Evolutionary conservation across 2,113 vertebrate genomes (phyloP), one percentile per base, ranked within the genome.

Genomic region (Rhizomys pruinosus): DNA sequence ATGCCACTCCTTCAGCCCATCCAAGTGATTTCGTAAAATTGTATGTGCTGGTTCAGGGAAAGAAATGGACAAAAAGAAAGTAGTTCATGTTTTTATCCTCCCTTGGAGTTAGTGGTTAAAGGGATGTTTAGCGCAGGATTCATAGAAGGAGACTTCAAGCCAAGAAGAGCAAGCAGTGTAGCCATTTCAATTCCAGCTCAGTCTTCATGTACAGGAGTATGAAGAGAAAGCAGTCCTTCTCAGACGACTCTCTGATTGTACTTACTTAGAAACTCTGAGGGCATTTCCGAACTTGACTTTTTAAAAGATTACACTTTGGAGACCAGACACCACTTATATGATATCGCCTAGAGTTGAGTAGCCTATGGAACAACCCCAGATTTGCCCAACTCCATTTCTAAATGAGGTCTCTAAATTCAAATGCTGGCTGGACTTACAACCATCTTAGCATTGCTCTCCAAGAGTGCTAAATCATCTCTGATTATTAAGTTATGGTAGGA

Each of bases 11-110:
- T 72, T 34, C 23, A 25, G 42, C 79, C 32, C 57, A 88, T 42
- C 17, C 52, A 77, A 27, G 52, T 74, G 47, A 71, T 64, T 93
- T 91, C 80, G 32, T 55, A 94, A 92, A 84, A 55, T 47, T 90
- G 34, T 71, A n/a, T 4, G 25, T 13, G 80, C 1, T 42, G 3
- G 86, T 88, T 88, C 79, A 86, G 29, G 71, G n/a, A 42, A 63
- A 91, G 72, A 86, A 82, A 85, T 39, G 66, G 73, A 19, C 0
- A 42, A 1, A 25, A 76, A 72, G 4, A 47, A 68, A 74, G 22
- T 20, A n/a, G 34, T 42, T 22, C 13, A 0, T 42, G 71, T 32
- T 64, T n/a, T 82, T 9, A 47, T 72, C 76, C 91, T 85, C 52
- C 39, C 39, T 73, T 23, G 20, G 32, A 66, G 42, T 23, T 72